Conservation (phyloP, 2,797 vertebrate species). For the Setipinna tenuifilis region DNA sequence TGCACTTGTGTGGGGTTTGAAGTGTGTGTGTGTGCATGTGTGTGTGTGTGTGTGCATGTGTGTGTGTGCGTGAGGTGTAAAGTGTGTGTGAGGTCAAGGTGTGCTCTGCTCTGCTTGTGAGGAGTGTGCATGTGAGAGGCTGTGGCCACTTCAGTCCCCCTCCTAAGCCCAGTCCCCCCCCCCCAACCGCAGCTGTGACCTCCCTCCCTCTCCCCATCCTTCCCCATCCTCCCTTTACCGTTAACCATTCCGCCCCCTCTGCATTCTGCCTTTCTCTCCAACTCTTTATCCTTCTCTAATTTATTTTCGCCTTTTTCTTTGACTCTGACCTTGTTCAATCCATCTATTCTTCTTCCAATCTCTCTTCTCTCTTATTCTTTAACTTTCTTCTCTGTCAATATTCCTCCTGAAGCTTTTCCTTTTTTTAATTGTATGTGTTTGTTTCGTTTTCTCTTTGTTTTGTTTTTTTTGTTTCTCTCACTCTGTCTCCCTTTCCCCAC, state of each 20-base stretch:
- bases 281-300: neutral
- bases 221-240: conserved; percentile 22
- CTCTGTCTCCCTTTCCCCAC: neutral
- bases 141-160: neutral
- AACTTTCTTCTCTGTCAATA: neutral
- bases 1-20: neutral
- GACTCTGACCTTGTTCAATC: neutral
- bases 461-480: conserved; percentile 19
- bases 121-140: conserved; percentile 46
- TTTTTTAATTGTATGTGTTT: neutral
- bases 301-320: neutral
- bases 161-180: no score
- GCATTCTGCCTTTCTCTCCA: neutral
- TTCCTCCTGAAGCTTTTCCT: neutral
- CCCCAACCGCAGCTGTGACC: neutral
- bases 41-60: neutral
- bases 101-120: conserved; percentile 18
- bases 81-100: conserved; percentile 12
- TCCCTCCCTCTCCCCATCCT: conserved; percentile 45
- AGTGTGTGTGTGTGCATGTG: neutral
- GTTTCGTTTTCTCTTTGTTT: conserved; percentile 24
- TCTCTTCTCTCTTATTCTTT: neutral
- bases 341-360: no score
- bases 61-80: neutral
- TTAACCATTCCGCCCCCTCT: neutral